Conservation (phyloP, 2,113 vertebrate species). For the Lampris incognitus region DNA sequence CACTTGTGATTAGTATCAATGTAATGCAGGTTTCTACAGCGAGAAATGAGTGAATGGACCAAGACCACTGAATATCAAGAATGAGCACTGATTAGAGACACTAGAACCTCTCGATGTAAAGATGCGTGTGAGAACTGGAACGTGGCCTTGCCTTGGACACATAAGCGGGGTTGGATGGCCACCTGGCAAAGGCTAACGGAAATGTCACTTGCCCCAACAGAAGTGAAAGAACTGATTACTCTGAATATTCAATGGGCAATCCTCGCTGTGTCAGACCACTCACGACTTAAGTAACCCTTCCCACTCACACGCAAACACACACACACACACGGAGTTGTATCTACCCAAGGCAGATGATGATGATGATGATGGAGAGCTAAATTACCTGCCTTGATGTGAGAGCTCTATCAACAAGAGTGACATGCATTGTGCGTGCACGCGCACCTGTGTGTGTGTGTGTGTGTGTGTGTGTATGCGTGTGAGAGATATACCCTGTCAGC, state of each 20-base stretch:
- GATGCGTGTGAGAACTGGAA: slow-evolving; percentile 26
- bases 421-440: slow-evolving; percentile 32
- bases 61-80: slow-evolving; percentile 22
- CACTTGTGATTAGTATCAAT: slow-evolving; percentile 30
- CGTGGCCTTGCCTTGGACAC: slow-evolving; percentile 15
- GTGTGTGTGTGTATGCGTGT: slow-evolving; percentile 9
- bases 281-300: slow-evolving; percentile 5
- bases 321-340: slow-evolving; percentile 51
- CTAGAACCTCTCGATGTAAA: neutral
- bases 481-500: slow-evolving; percentile 5
- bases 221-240: slow-evolving; percentile 6
- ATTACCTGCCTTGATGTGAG: slow-evolving; percentile 76
- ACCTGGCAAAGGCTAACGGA: slow-evolving; percentile 60
- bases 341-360: slow-evolving; percentile 66
- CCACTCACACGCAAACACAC: no score
- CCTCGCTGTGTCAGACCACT: slow-evolving; percentile 55
- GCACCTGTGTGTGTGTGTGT: slow-evolving; percentile 16
- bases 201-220: slow-evolving; percentile 67
- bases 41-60: slow-evolving; percentile 21
- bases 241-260: slow-evolving; percentile 35
- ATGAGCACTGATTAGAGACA: slow-evolving; percentile 30
- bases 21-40: neutral
- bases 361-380: slow-evolving; percentile 64
- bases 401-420: slow-evolving; percentile 71
- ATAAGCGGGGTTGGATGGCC: slow-evolving; percentile 43